Evolutionary conservation across 2,888 invertebrate species (phyloP), one percentile per base, ranked within the genome.

Genomic region (Sphaerophoria rueppellii): DNA sequence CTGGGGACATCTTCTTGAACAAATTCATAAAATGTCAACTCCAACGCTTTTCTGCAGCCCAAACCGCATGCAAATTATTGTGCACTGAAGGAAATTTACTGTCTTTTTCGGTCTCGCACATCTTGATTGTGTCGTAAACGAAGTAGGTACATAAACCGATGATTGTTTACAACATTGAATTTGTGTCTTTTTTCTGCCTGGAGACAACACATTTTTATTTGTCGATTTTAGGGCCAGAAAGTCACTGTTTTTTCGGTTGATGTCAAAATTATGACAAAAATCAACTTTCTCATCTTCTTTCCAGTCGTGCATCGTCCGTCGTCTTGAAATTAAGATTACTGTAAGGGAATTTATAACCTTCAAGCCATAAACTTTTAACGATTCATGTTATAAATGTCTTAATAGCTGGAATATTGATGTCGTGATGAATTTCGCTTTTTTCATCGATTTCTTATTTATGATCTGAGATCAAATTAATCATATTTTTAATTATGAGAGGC

Each of bases 71-170:
- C 75, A 83, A 83, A 80, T 83, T 83, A 60, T 80, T 75, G 80
- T 83, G 83, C 83, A 80, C 57, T 57, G 71, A 83, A 67, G 48
- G 67, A 40, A 67, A 40, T 79, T 71, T 43, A 67, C 55, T 35
- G 24, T 54, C 54, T 57, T 57, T 67, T n/a, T 37, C 57, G 63
- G 60, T 75, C 70, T 75, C 52, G 50, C 70, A 69, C 79, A 79
- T 63, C 82, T 60, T 76, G 67, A 80, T 79, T 77, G 73, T 58
- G 77, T 86, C 85, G 76, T 86, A 85, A 85, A 85, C 76, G 76
- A 40, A 69, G 74, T 73, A 73, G 6, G 9, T 40, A 4, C 43
- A 43, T 43, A 43, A 43, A 43, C 9, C 12, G 6, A 40, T 9
- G 6, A 40, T 4, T 11, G 43, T 43, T 40, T 7, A 6, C 40